Base-by-base conservation (phyloP, 2,113 vertebrate genomes). In the Charina bottae region DNA sequence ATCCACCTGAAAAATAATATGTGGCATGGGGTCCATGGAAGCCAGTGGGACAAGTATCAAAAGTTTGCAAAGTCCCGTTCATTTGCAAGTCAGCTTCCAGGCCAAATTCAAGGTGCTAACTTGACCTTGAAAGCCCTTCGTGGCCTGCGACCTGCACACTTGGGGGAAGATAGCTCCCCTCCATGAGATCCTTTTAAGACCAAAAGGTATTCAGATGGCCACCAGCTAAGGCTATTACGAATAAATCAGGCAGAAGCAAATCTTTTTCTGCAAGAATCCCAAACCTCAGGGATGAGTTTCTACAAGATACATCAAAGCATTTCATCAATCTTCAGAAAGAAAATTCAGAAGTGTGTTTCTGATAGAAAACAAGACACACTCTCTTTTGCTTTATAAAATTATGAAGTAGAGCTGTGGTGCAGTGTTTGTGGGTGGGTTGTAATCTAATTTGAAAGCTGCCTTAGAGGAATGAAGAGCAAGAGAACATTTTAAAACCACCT, bases 81-180 rank as follows among this genome's bases (percentile, higher is more conserved):
- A 62, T 86, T 86, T 33, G 58, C 58, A 85, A 64, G 6, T 23
- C 17, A 84, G 54, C 37, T 83, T 84, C 89, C 89, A 68, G 84
- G 33, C 19, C 60, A n/a, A 87, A 84, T 11, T 91, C 90, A 86
- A 86, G n/a, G n/a, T 68, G 83, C 10, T 64, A 23, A n/a, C 54
- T 58, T n/a, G 19, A 60, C 56, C 60, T 26, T 87, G 49, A 86
- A 91, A 87, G 59, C 59, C 84, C 90, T 91, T 55, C 23, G 56
- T 42, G 58, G n/a, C 49, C 49, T 42, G 62, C 13, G 12, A 56
- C 59, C 85, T 87, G 21, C 60, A 10, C 26, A 56, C 24, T 15
- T 24, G 3, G 0, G 42, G 26, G 4, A 37, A 21, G 19, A 54
- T 12, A 55, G 4, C 53, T 2, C 72, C 17, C 21, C 64, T 33